Percentiles rank a stretch among this genome's conserved stretches.
Conservation (phyloP, 2,113 vertebrate genomes). For the Saccopteryx bilineata region DNA sequence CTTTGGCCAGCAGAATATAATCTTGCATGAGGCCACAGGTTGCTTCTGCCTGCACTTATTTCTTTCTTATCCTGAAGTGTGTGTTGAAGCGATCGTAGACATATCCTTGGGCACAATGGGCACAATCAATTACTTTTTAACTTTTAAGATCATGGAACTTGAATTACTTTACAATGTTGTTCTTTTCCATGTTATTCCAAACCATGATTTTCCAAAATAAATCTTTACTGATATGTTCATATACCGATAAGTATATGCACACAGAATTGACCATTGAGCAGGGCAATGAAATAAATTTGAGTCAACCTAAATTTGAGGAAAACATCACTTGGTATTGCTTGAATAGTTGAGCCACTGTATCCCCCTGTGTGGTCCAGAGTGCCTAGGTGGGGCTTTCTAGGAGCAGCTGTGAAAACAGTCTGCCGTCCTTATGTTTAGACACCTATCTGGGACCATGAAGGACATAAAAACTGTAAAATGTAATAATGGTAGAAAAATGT, state of each 20-base stretch:
- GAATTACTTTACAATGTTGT: neutral
- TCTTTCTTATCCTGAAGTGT: neutral
- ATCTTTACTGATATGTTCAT: neutral
- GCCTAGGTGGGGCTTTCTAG: constrained; percentile 80
- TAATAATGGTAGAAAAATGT: constrained; percentile 76
- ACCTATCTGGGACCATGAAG: constrained; percentile 85
- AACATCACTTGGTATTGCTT: constrained; percentile 69
- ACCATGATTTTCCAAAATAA: neutral
- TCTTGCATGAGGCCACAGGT: neutral
- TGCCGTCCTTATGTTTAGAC: constrained; percentile 85
- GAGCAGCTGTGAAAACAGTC: constrained; percentile 89
- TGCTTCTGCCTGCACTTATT: neutral
- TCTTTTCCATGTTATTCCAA: neutral
- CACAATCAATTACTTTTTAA: neutral
- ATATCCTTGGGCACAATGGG: neutral
- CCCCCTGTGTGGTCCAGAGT: constrained; percentile 86
- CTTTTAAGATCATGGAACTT: neutral
- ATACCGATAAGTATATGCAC: neutral
- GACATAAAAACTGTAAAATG: constrained; percentile 81
- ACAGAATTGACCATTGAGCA: neutral
- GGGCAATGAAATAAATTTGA: neutral
- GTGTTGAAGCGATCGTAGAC: neutral
- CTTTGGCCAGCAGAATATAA: neutral
- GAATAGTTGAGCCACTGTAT: neutral
- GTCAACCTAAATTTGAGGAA: constrained; percentile 34